phyloP scores from a whole-genome alignment of 2,888 invertebrate genomes.

The Dysmachus trigonus region DNA sequence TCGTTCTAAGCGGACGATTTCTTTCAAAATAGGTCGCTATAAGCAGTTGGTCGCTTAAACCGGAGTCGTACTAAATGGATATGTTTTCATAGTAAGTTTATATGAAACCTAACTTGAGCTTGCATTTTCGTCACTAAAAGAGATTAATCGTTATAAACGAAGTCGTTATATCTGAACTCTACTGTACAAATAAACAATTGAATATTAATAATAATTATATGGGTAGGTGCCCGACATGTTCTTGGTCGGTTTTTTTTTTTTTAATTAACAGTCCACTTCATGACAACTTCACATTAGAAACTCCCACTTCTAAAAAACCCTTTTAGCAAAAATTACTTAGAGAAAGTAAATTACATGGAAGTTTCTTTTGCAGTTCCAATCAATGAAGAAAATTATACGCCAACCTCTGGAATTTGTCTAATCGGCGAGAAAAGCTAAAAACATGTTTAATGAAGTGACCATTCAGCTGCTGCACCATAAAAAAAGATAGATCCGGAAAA shows the following conservation, averaged over 20 bases:
- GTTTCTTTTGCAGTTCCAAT: not conserved
- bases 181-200: too few species aligned
- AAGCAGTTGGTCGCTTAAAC: too few species aligned
- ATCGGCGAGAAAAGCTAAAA: not conserved
- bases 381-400: not conserved
- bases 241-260: not conserved
- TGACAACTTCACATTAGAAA: not conserved
- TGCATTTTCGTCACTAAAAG: too few species aligned
- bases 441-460: not conserved
- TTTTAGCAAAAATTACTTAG: not conserved
- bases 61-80: too few species aligned
- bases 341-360: not conserved
- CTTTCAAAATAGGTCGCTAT: too few species aligned
- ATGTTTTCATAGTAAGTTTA: too few species aligned
- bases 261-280: not conserved
- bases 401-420: not conserved
- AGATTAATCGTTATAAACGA: too few species aligned
- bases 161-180: too few species aligned
- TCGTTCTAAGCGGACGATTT: too few species aligned
- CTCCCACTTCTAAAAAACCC: not conserved
- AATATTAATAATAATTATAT: too few species aligned
- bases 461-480: not conserved
- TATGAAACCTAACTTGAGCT: too few species aligned
- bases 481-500: not conserved
- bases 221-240: too few species aligned